phyloP scores from a whole-genome alignment of 2,888 invertebrate genomes.

The Physocephala rufipes region DNA sequence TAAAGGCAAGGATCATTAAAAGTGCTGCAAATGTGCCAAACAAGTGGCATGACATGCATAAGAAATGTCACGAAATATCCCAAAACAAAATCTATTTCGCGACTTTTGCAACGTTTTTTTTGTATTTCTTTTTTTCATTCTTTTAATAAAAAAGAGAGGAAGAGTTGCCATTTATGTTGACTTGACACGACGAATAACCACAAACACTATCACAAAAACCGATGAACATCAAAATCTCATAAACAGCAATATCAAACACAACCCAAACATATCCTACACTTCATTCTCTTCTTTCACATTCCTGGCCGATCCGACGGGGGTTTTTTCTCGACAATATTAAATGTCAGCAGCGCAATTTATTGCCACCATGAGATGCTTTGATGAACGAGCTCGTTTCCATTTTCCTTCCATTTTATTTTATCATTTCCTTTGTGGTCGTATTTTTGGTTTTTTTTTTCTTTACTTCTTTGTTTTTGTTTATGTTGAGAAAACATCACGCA shows the following conservation, averaged over 20 bases:
- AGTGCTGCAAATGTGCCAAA: no score
- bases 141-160: background rate
- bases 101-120: no score
- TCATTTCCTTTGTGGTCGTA: background rate
- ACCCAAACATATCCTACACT: slow-evolving; percentile 13
- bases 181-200: background rate
- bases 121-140: background rate
- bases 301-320: background rate
- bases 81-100: no score
- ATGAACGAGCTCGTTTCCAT: slow-evolving; percentile 14
- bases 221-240: background rate
- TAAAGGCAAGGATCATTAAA: no score
- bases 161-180: no score
- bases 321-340: slow-evolving; percentile 14
- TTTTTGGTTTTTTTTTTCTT: background rate
- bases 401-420: slow-evolving; percentile 5
- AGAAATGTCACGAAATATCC: no score
- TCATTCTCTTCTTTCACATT: slow-evolving; percentile 3
- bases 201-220: background rate
- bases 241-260: background rate
- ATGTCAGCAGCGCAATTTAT: slow-evolving; percentile 33
- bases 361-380: slow-evolving; percentile 27
- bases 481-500: slow-evolving; percentile 5
- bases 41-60: no score
- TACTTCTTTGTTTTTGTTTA: slow-evolving; percentile 2